Conservation (phyloP, 2,113 vertebrate genomes). For the Machaerirhynchus nigripectus region DNA sequence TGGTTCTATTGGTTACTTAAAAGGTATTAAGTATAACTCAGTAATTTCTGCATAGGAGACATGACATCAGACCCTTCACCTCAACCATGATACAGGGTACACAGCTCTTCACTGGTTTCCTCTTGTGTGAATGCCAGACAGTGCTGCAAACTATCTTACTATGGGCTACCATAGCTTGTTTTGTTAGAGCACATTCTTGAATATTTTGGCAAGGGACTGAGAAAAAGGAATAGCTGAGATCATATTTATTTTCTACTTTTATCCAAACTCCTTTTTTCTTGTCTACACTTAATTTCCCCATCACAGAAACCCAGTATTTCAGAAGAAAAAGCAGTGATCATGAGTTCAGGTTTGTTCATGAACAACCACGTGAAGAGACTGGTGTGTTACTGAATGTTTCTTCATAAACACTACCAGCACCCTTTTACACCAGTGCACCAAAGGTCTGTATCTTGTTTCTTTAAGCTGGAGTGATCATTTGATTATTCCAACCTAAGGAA, state of each 20-base stretch:
- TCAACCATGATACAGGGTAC: neutral
- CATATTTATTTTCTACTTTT: neutral
- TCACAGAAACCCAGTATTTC: neutral
- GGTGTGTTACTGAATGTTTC: neutral
- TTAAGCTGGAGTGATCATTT: neutral
- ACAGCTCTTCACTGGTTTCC: neutral
- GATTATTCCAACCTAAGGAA: neutral
- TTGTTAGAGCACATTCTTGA: neutral
- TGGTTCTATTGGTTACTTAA: constrained; percentile 48
- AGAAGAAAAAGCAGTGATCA: neutral
- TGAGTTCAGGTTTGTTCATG: neutral
- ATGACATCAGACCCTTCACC: neutral
- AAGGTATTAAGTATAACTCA: constrained; percentile 60
- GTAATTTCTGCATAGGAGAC: constrained; percentile 27
- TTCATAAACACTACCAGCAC: neutral
- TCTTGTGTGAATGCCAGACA: neutral
- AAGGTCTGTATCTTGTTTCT: neutral
- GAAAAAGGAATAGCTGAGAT: neutral
- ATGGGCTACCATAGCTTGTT: neutral
- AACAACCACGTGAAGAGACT: neutral
- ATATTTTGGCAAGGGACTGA: neutral
- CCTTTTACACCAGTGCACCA: neutral
- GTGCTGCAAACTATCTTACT: neutral
- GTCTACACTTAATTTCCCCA: neutral
- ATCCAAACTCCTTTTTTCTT: neutral